These are phyloP conservation scores for Sphaeramia orbicularis DNA, from an alignment of 2,797 vertebrate species.

Conservation along the genomic window DNA sequence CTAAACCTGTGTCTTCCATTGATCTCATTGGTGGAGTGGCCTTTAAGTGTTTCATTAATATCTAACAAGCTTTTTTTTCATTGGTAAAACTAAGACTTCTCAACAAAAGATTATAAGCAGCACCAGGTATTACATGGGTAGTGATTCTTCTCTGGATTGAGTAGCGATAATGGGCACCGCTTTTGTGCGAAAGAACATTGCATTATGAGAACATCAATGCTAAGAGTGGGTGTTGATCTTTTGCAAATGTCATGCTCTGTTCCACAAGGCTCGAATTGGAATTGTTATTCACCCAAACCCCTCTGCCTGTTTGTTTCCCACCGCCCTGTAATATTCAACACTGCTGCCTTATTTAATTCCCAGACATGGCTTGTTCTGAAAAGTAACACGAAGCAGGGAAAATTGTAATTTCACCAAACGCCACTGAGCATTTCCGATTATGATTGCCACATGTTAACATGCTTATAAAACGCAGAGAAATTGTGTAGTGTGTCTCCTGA, in stretches of 20 bases:
- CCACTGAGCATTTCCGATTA: conserved; percentile 18
- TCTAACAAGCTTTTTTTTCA: conserved; percentile 74
- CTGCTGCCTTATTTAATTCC: conserved; percentile 49
- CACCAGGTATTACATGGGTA: conserved; percentile 33
- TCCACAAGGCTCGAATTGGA: conserved; percentile 61
- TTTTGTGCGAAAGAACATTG: conserved; percentile 55
- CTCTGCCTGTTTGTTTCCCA: conserved; percentile 43
- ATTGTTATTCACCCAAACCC: conserved; percentile 48
- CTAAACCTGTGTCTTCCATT: conserved; percentile 44
- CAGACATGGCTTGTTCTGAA: conserved; percentile 15
- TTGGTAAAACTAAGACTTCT: conserved; percentile 57
- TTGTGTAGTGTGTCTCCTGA: conserved; percentile 35
- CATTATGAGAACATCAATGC: conserved; percentile 72
- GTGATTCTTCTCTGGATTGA: conserved; percentile 33
- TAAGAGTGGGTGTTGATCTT: conserved; percentile 78
- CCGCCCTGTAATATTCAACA: conserved; percentile 45
- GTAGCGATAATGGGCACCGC: conserved; percentile 35
- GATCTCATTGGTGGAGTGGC: conserved; percentile 56
- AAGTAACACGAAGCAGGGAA: conserved; percentile 21
- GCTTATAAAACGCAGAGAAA: conserved; percentile 24
- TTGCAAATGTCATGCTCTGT: conserved; percentile 78
- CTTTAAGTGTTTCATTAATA: conserved; percentile 69
- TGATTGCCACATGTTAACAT: conserved; percentile 46
- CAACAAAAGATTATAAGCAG: conserved; percentile 40
- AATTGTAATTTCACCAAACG: conserved; percentile 55